These are phyloP conservation scores for Scleropages formosus DNA, from an alignment of 2,797 vertebrate species.

Conservation along the genomic window DNA sequence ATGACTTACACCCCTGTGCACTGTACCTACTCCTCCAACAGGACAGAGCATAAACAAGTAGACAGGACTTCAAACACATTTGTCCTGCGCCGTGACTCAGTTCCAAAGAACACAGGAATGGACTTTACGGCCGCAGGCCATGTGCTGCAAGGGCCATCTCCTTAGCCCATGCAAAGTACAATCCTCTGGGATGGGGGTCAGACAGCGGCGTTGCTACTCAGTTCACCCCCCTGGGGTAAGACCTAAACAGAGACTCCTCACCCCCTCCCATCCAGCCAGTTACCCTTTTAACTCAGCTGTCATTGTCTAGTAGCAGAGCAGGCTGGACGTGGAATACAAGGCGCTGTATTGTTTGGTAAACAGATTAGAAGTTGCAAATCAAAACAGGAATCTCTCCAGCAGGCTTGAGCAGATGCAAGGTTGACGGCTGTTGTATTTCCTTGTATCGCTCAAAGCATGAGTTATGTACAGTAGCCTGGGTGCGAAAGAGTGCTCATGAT, in stretches of 20 bases:
- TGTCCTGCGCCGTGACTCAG: not conserved
- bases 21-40: not conserved
- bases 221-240: not conserved
- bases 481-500: not conserved
- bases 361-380: slow-evolving; percentile 22
- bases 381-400: slow-evolving; percentile 21
- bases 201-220: not conserved
- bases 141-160: not conserved
- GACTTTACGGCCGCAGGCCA: not conserved
- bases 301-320: slow-evolving; percentile 15
- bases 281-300: not conserved
- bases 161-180: too few relatives aligned
- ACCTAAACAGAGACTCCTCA: not conserved
- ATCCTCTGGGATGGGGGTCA: not conserved
- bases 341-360: slow-evolving; percentile 22
- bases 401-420: not conserved
- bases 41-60: not conserved
- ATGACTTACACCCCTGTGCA: not conserved
- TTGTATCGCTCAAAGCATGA: not conserved
- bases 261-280: not conserved
- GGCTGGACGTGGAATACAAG: not conserved
- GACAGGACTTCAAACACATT: not conserved
- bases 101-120: not conserved
- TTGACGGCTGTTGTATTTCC: slow-evolving; percentile 17
- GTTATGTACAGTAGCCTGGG: not conserved